phyloP scores from a whole-genome alignment of 2,888 invertebrate species.

The Melinaea menophilus region DNA sequence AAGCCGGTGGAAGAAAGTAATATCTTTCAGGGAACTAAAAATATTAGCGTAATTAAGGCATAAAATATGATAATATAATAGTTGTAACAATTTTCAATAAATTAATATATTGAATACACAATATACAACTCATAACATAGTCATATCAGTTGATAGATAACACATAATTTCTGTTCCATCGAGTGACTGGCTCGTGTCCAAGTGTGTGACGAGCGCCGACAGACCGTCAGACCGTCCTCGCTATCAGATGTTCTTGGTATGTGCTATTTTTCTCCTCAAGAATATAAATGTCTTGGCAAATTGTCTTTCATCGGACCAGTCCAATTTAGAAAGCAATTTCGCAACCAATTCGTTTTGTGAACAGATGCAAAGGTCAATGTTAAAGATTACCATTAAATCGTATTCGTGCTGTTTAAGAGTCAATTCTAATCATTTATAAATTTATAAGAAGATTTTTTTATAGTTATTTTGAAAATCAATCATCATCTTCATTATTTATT shows the following conservation, averaged over 20 bases:
- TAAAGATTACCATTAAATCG: conserved; percentile 72
- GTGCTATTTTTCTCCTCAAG: conserved; percentile 74
- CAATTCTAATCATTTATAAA: conserved; percentile 7
- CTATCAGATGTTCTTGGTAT: conserved; percentile 72
- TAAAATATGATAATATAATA: no score
- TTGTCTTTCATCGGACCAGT: conserved; percentile 75
- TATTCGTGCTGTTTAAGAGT: conserved; percentile 34
- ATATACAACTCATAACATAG: conserved; percentile 16
- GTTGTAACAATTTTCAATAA: no score
- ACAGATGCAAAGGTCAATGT: conserved; percentile 71
- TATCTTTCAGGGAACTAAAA: no score
- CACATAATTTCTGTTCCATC: conserved; percentile 63
- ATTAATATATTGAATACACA: no score
- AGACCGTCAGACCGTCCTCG: conserved; percentile 45
- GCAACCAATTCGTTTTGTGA: conserved; percentile 74
- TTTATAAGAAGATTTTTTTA: no score
- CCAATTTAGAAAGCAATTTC: conserved; percentile 77
- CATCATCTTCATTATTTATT: no score
- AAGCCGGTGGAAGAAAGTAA: no score
- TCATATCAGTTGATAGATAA: conserved; percentile 35
- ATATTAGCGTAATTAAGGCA: no score
- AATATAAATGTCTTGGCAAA: conserved; percentile 78
- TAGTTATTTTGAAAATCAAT: no score
- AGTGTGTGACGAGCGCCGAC: conserved; percentile 52
- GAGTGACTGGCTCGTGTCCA: conserved; percentile 71